Percentiles rank a stretch among this genome's conserved stretches.
Conservation (phyloP, 2,888 invertebrate genomes). For the Gibbula magus region DNA sequence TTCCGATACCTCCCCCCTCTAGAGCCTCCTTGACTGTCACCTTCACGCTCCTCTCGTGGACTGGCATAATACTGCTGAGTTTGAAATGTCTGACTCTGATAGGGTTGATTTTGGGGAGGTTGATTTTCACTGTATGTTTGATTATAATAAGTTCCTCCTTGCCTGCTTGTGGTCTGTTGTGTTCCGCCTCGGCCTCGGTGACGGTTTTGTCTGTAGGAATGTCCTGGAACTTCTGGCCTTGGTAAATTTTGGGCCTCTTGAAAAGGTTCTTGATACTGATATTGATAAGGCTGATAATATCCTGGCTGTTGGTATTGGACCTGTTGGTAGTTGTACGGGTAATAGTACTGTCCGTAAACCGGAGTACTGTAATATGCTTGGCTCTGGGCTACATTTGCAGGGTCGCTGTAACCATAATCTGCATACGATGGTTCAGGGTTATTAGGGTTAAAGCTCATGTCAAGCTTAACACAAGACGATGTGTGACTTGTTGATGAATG, state of each 20-base stretch:
- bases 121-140: background rate
- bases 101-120: background rate
- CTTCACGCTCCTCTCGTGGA: background rate
- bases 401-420: background rate
- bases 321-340: background rate
- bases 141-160: background rate
- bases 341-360: background rate
- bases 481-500: background rate
- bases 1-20: background rate
- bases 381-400: background rate
- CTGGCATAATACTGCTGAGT: background rate
- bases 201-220: slow-evolving; percentile 2
- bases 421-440: background rate
- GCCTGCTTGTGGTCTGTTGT: background rate
- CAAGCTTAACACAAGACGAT: too few species aligned
- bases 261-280: background rate
- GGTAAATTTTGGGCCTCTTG: background rate
- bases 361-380: background rate
- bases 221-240: background rate
- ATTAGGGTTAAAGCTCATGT: background rate
- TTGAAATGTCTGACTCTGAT: background rate
- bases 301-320: background rate
- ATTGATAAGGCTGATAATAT: background rate
- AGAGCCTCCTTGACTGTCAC: background rate
- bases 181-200: background rate